Evolutionary conservation across 2,113 vertebrate species (phyloP).

Genomic region (Eurypyga helias): DNA sequence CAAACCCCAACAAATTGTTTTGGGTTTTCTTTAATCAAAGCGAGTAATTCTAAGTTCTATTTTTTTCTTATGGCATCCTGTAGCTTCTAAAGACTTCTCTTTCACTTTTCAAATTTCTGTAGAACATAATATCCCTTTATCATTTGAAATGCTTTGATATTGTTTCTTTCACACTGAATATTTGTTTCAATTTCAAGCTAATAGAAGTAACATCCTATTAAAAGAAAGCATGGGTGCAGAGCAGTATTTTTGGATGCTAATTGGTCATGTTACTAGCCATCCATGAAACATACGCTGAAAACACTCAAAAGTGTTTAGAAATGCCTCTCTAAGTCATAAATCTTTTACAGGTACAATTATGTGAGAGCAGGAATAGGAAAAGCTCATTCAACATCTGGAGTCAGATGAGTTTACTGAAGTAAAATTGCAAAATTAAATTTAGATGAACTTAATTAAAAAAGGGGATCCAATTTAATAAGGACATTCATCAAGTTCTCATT

Average conservation of each 20-base stretch:
- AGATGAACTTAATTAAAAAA: conserved; percentile 87
- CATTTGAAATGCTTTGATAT: conserved; percentile 29
- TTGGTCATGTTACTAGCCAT: conserved; percentile 65
- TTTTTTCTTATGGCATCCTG: not conserved
- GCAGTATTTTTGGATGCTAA: conserved; percentile 57
- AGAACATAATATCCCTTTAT: not conserved
- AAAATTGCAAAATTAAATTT: conserved; percentile 90
- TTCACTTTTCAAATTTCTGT: not conserved
- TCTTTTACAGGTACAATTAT: conserved; percentile 86
- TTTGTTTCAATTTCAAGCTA: conserved; percentile 69
- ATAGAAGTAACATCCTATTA: conserved; percentile 54
- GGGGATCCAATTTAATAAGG: conserved; percentile 76
- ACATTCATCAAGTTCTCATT: conserved; percentile 79
- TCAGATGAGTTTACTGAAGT: conserved; percentile 81
- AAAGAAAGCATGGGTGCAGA: conserved; percentile 43
- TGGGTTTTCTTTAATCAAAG: not conserved
- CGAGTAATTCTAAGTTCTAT: not conserved
- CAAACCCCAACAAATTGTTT: not conserved
- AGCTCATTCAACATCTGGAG: conserved; percentile 84
- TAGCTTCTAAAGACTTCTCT: not conserved
- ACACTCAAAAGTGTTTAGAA: conserved; percentile 72
- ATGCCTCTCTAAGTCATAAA: conserved; percentile 80
- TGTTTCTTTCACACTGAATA: conserved; percentile 49
- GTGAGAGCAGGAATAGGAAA: conserved; percentile 76
- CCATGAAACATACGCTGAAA: conserved; percentile 73